These are phyloP conservation scores for Tetragonula clypearis DNA, from an alignment of 1,140 invertebrate genomes.

Conservation along the genomic window DNA sequence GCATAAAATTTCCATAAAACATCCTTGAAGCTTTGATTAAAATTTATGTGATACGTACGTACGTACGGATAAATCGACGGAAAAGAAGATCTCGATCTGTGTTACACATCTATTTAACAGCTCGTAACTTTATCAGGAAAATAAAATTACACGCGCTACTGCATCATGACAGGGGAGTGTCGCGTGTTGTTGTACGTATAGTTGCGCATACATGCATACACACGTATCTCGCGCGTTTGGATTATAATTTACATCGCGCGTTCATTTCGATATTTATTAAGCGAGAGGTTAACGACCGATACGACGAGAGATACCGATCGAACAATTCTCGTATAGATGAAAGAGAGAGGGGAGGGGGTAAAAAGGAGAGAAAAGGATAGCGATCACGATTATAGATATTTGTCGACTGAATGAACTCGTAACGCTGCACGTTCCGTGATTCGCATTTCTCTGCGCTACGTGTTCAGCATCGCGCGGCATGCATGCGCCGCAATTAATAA, in stretches of 20 bases:
- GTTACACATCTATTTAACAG: not conserved
- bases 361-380: not conserved
- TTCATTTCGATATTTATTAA: not conserved
- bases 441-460: conserved; percentile 30
- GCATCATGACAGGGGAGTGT: not conserved
- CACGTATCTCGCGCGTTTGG: not conserved
- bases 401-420: conserved; percentile 38
- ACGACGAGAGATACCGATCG: not conserved
- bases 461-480: conserved; percentile 23
- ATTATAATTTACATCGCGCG: not conserved
- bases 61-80: not conserved
- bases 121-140: not conserved
- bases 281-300: not conserved
- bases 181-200: not conserved
- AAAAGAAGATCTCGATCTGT: not conserved
- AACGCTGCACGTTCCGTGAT: conserved; percentile 9
- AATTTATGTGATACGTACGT: not conserved
- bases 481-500: conserved; percentile 38
- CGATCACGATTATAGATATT: conserved; percentile 16
- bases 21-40: not conserved
- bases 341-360: accelerated
- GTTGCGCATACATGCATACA: too few species aligned
- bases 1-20: not conserved
- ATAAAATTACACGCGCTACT: not conserved
- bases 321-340: not conserved